phyloP scores from a whole-genome alignment of 2,888 invertebrate genomes.

The Fissipunctia ypsillon region DNA sequence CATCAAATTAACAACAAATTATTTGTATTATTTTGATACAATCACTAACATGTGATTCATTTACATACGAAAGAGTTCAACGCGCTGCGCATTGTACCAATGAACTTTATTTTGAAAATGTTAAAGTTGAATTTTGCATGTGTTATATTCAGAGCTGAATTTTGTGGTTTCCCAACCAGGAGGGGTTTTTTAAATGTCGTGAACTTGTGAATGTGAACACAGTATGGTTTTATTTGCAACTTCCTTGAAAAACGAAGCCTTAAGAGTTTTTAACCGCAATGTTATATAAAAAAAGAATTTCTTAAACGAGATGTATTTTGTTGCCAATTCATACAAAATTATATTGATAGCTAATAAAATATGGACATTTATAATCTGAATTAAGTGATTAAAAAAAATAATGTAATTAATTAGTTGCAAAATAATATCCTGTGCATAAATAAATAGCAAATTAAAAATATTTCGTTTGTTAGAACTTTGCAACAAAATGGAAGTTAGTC shows the following conservation, averaged over 20 bases:
- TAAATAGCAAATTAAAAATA: neutral
- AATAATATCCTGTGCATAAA: too few relatives aligned
- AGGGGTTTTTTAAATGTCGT: slow-evolving; percentile 33
- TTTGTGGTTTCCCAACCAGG: slow-evolving; percentile 38
- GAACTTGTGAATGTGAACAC: slow-evolving; percentile 13
- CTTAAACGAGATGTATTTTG: neutral
- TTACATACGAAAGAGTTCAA: slow-evolving; percentile 73
- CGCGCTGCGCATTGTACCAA: slow-evolving; percentile 49
- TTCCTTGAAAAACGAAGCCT: slow-evolving; percentile 38
- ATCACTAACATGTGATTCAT: slow-evolving; percentile 56
- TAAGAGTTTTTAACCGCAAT: slow-evolving; percentile 23
- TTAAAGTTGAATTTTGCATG: slow-evolving; percentile 43
- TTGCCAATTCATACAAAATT: neutral
- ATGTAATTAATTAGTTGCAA: too few relatives aligned
- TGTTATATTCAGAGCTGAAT: neutral
- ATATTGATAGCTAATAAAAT: too few relatives aligned
- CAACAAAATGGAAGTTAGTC: neutral
- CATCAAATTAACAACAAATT: slow-evolving; percentile 20
- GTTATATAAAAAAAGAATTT: slow-evolving; percentile 1
- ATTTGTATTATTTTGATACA: slow-evolving; percentile 12
- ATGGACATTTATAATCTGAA: too few relatives aligned
- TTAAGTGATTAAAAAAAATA: too few relatives aligned
- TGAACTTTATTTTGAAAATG: neutral
- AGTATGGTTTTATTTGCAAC: slow-evolving; percentile 23
- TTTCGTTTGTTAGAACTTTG: too few relatives aligned